Conservation (phyloP, 2,797 vertebrate genomes). For the Coreius guichenoti region DNA sequence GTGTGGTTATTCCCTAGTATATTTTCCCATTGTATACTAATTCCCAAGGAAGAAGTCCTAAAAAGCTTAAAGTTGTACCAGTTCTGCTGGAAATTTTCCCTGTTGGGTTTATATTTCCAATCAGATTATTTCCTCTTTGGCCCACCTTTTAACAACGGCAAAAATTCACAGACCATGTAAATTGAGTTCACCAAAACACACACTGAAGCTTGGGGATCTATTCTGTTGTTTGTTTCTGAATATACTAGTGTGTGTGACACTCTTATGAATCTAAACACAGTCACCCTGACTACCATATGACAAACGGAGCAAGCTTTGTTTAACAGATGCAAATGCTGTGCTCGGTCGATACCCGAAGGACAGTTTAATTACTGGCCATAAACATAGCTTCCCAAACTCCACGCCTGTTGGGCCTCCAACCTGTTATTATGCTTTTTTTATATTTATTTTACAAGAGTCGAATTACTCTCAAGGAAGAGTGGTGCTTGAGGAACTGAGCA, state of each 20-base stretch:
- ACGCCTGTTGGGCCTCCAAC: constrained; percentile 8
- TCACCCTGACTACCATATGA: constrained; percentile 25
- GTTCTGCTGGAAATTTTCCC: constrained; percentile 50
- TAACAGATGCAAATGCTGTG: constrained; percentile 25
- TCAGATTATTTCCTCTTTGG: constrained; percentile 42
- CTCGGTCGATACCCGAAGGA: constrained; percentile 27
- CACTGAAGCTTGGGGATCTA: neutral
- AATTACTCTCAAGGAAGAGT: constrained; percentile 27
- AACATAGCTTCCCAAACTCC: constrained; percentile 33
- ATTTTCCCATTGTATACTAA: neutral
- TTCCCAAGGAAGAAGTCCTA: neutral
- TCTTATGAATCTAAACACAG: constrained; percentile 12
- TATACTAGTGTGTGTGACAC: neutral
- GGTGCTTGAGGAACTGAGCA: neutral
- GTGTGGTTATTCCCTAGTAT: neutral
- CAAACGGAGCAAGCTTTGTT: constrained; percentile 29
- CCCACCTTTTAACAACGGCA: neutral
- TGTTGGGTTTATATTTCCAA: constrained; percentile 41
- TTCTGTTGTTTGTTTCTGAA: constrained; percentile 14
- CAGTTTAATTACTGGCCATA: constrained; percentile 35
- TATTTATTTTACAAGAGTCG: constrained; percentile 34
- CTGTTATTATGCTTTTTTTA: constrained; percentile 40
- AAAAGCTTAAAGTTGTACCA: constrained; percentile 32
- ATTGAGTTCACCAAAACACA: neutral
- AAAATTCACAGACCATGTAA: neutral